Base-by-base conservation (phyloP, 2,113 vertebrate species). In the Neodon shergylaensis region DNA sequence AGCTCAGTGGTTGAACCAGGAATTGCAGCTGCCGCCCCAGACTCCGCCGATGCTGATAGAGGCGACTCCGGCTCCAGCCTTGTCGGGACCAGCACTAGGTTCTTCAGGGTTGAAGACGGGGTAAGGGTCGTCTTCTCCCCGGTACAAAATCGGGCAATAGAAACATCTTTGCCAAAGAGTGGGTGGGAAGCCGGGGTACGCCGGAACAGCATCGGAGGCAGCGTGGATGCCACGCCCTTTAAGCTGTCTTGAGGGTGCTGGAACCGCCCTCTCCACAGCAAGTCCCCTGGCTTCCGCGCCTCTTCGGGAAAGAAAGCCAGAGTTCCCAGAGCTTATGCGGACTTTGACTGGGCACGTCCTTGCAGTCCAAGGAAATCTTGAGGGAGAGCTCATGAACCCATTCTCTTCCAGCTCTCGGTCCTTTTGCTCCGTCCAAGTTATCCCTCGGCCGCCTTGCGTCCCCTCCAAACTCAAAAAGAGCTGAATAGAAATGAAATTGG, bases 121-220 rank as follows among this genome's bases (percentile, higher is more conserved):
- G 84, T 90, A 96, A 96, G 95, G 84, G 92, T 9, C 52, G 66
- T 77, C 58, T 90, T 36, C 31, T 36, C n/a, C 31, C 74, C 28
- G 26, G 83, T 84, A 61, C 52, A 84, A 82, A 54, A 74, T 91
- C 44, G 0, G 90, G 92, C 44, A 92, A 96, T 96, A 96, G 92
- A 96, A 95, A 84, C 93, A 22, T 74, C 63, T 83, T 19, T 63
- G 12, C 70, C 36, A 44, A 7, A 90, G 49, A 70, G 52, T 73
- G 61, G 91, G 82, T 19, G 52, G 52, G 70, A 61, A 61, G 4
- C 49, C 0, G 12, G 68, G 47, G 26, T 24, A 88, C 13, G 24
- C 33, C 0, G 82, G 82, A 39, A 42, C 93, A 3, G 78, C 21
- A 36, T 12, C 72, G 4, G 5, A 19, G 16, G 49, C 42, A 1